Percentiles rank a stretch among this genome's conserved stretches.
Evolutionary conservation across 2,113 vertebrate species (phyloP).

Genomic region (Petaurus breviceps): DNA sequence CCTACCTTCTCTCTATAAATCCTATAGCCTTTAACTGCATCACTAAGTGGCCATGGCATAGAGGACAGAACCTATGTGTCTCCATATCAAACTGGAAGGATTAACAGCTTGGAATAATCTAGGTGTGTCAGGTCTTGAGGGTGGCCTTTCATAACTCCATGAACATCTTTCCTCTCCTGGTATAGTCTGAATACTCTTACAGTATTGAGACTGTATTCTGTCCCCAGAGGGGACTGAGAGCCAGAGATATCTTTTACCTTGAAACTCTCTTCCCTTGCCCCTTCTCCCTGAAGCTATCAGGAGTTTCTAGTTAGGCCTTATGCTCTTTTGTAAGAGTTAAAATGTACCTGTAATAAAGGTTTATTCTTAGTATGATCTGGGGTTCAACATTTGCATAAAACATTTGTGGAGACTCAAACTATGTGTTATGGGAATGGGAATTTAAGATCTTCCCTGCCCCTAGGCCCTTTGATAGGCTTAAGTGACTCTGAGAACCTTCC

Average conservation of each 20-base stretch:
- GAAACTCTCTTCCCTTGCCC: neutral
- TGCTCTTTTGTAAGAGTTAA: neutral
- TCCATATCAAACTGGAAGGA: neutral
- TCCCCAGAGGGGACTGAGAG: neutral
- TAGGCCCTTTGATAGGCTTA: too few species aligned
- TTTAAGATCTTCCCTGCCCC: too few species aligned
- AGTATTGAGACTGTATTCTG: neutral
- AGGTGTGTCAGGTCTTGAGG: too few species aligned
- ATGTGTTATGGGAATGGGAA: neutral
- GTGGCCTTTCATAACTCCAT: neutral
- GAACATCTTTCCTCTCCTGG: neutral
- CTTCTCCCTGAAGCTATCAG: neutral
- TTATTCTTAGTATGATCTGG: neutral
- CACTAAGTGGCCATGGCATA: neutral
- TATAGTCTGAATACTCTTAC: neutral
- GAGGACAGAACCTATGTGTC: neutral
- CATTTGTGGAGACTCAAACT: neutral
- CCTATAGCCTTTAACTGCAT: neutral
- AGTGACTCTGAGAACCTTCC: too few species aligned
- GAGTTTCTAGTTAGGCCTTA: neutral
- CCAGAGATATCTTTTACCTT: neutral
- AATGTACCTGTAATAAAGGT: neutral
- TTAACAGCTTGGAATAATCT: too few species aligned
- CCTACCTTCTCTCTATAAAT: neutral
- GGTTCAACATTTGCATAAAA: neutral